Conservation (phyloP, 2,888 invertebrate species). For the Timema cristinae region DNA sequence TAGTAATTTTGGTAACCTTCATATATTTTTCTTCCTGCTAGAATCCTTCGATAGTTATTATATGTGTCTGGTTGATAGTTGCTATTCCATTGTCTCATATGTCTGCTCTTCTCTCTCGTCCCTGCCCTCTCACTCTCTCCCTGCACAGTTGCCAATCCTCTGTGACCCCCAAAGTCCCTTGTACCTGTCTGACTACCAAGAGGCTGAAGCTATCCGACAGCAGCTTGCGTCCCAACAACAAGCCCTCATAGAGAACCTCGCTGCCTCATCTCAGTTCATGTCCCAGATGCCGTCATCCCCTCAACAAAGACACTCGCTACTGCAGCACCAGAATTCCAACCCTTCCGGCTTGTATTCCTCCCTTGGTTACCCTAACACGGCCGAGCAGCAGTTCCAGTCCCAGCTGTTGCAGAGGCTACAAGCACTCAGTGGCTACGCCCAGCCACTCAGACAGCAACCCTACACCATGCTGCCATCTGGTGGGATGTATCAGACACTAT, state of each 20-base stretch:
- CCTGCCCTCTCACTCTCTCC: conserved; percentile 16
- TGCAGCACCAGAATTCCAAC: conserved; percentile 30
- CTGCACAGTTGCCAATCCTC: conserved; percentile 29
- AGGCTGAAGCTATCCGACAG: conserved; percentile 36
- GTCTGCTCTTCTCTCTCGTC: not conserved
- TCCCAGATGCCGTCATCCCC: conserved; percentile 25
- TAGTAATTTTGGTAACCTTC: too few species aligned
- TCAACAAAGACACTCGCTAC: conserved; percentile 31
- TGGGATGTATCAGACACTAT: conserved; percentile 22
- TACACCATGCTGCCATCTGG: conserved; percentile 40
- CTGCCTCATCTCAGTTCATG: conserved; percentile 23
- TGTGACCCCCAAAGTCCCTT: conserved; percentile 35
- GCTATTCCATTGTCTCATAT: too few species aligned
- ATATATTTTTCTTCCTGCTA: too few species aligned
- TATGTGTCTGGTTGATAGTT: too few species aligned
- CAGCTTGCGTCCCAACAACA: conserved; percentile 31
- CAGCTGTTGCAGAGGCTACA: conserved; percentile 53
- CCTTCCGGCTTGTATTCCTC: conserved; percentile 31
- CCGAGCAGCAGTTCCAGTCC: conserved; percentile 47
- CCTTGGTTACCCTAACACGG: conserved; percentile 36
- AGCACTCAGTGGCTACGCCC: conserved; percentile 46
- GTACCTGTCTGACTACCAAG: conserved; percentile 39
- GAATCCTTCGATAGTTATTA: too few species aligned
- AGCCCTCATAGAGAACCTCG: conserved; percentile 28
- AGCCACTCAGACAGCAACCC: conserved; percentile 30